Evolutionary conservation across 2,888 invertebrate genomes (phyloP).

Genomic region (Eurytoma californica): DNA sequence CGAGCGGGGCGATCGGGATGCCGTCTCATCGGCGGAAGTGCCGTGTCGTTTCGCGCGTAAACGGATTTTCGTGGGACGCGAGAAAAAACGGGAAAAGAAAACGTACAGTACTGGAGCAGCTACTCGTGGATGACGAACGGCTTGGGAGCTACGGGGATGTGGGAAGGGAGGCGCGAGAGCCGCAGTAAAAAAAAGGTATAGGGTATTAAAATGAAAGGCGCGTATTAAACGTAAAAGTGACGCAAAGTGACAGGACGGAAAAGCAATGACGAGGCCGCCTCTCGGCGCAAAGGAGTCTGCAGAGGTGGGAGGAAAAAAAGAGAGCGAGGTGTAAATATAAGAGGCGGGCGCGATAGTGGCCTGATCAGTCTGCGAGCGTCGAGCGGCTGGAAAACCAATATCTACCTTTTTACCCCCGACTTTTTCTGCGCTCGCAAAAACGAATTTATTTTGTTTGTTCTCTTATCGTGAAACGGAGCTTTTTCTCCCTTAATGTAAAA

Average conservation of each 20-base stretch:
- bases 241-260: neutral
- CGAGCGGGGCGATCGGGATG: neutral
- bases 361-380: neutral
- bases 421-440: too few species aligned
- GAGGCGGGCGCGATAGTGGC: neutral
- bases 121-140: neutral
- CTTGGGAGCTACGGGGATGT: neutral
- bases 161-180: neutral
- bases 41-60: neutral
- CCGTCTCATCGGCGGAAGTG: neutral
- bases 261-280: neutral
- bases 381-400: neutral
- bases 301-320: neutral
- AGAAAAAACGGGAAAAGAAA: neutral
- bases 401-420: neutral
- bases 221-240: neutral
- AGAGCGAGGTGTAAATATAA: neutral
- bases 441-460: neutral
- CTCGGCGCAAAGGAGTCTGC: neutral
- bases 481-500: too few species aligned
- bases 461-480: neutral
- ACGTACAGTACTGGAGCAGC: neutral
- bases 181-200: neutral
- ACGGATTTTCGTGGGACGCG: neutral
- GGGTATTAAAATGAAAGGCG: neutral